Percentiles rank a stretch among this genome's conserved stretches.
These are phyloP conservation scores for Meloidogyne hapla DNA, from an alignment of 1,140 invertebrate species.

Conservation along the genomic window DNA sequence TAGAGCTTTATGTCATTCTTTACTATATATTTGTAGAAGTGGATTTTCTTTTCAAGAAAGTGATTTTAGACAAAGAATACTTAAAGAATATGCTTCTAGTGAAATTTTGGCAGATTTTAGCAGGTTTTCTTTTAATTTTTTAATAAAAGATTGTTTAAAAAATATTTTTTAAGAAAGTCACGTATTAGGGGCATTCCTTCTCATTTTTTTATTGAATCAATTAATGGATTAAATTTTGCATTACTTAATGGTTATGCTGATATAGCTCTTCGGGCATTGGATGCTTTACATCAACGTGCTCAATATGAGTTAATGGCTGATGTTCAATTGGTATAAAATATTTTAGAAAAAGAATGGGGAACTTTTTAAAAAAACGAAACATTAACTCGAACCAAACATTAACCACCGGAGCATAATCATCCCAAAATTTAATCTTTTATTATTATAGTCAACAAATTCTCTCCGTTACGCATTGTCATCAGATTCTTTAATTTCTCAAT, in stretches of 20 bases:
- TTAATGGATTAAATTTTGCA: conserved; percentile 56
- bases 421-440: conserved; percentile 4
- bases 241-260: conserved; percentile 61
- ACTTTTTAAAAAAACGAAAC: too few species aligned
- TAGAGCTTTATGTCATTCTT: conserved; percentile 44
- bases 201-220: conserved; percentile 53
- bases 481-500: conserved; percentile 29
- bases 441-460: conserved; percentile 48
- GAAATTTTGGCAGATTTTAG: conserved; percentile 42
- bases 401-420: too few species aligned
- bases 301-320: conserved; percentile 58
- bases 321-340: conserved; percentile 52
- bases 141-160: background rate
- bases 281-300: conserved; percentile 60
- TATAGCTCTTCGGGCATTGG: conserved; percentile 54
- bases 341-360: too few species aligned
- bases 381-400: too few species aligned
- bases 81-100: conserved; percentile 33
- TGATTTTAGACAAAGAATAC: conserved; percentile 43
- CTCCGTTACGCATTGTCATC: conserved; percentile 39
- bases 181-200: conserved; percentile 48
- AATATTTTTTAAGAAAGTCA: conserved; percentile 44
- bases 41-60: conserved; percentile 55
- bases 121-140: background rate
- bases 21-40: conserved; percentile 41